Conservation (phyloP, 1,140 invertebrate species). For the Drosophila rhopaloa region DNA sequence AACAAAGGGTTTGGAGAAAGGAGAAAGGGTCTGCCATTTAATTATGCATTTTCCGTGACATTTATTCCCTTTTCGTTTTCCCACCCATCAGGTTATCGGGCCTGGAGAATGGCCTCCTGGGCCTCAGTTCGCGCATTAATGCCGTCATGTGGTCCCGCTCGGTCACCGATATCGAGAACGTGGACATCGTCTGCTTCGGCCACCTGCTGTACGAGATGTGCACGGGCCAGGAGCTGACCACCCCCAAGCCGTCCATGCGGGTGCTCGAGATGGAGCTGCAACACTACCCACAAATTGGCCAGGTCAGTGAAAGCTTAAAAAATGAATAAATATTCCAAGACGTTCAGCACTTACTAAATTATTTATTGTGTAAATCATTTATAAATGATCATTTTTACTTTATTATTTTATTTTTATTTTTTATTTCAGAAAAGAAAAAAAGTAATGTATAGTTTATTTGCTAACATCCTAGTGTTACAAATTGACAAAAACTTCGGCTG, state of each 20-base stretch:
- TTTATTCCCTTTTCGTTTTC: constrained; percentile 34
- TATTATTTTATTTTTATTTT: constrained; percentile 10
- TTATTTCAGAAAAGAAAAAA: constrained; percentile 7
- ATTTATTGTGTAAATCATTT: no score
- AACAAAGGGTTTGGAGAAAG: constrained; percentile 4
- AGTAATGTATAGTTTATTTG: constrained; percentile 8
- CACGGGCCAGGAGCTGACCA: constrained; percentile 91
- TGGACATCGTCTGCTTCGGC: constrained; percentile 91
- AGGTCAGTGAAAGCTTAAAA: constrained; percentile 27
- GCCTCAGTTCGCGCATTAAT: constrained; percentile 89
- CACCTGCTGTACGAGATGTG: constrained; percentile 96
- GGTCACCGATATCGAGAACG: constrained; percentile 86
- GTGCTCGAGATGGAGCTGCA: constrained; percentile 90
- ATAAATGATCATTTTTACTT: neutral
- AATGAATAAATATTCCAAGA: no score
- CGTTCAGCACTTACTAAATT: no score
- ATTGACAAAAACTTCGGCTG: neutral
- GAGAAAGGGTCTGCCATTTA: constrained; percentile 16
- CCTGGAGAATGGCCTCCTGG: constrained; percentile 93
- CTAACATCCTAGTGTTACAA: constrained; percentile 1
- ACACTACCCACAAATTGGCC: constrained; percentile 89
- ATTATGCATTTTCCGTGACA: constrained; percentile 54
- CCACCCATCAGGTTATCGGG: constrained; percentile 88
- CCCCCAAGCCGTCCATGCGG: constrained; percentile 89
- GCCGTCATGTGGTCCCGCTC: constrained; percentile 85